phyloP scores from a whole-genome alignment of 2,888 invertebrate species.

The Callyntrura sp. region DNA sequence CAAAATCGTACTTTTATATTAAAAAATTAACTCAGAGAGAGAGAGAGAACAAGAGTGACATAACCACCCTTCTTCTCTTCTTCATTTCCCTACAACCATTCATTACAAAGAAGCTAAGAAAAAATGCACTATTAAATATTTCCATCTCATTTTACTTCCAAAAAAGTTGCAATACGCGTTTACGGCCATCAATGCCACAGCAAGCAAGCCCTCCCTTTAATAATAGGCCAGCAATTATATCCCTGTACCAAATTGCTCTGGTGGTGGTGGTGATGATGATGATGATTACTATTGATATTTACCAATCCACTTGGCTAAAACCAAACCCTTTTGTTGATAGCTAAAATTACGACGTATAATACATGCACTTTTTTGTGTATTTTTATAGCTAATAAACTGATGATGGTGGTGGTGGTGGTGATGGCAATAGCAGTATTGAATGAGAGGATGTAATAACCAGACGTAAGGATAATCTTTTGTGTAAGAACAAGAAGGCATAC shows the following conservation, averaged over 20 bases:
- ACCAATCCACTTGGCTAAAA: conserved; percentile 31
- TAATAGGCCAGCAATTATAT: too few species aligned
- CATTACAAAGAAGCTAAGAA: not conserved
- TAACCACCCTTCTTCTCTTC: not conserved
- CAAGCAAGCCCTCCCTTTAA: not conserved
- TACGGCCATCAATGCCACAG: not conserved
- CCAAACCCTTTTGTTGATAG: conserved; percentile 29
- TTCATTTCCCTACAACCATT: not conserved
- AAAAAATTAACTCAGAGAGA: not conserved
- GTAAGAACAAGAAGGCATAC: too few species aligned
- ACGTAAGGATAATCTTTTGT: conserved; percentile 7
- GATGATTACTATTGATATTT: conserved; percentile 39
- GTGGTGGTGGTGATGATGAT: not conserved
- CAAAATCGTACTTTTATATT: not conserved
- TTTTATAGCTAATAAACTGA: not conserved
- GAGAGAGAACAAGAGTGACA: too few species aligned
- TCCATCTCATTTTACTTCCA: conserved; percentile 7
- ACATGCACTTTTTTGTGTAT: not conserved
- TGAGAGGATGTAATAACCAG: conserved; percentile 37
- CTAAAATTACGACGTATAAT: not conserved
- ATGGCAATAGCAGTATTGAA: not conserved
- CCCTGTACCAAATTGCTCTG: not conserved
- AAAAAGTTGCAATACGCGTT: not conserved
- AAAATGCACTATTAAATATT: not conserved
- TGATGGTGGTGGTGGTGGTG: not conserved